These are phyloP conservation scores for Tetragnatha montana DNA, from an alignment of 2,888 invertebrate genomes.

Conservation along the genomic window DNA sequence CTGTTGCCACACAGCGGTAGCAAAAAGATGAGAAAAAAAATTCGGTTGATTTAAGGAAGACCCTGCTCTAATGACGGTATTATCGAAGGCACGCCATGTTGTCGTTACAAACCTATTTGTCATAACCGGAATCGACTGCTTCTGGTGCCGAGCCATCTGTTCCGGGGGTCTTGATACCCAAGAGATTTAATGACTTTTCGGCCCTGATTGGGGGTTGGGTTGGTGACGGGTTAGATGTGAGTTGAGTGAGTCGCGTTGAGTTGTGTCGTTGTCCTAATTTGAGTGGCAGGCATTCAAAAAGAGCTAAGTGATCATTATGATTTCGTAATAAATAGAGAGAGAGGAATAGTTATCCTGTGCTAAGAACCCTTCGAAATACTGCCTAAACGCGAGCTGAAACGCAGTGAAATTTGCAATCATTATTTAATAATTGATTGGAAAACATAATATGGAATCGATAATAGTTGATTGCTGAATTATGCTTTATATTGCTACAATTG, in stretches of 20 bases:
- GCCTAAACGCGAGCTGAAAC: too few species aligned
- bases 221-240: constrained; percentile 24
- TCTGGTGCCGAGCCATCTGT: constrained; percentile 36
- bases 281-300: neutral
- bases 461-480: too few species aligned
- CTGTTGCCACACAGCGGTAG: neutral
- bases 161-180: constrained; percentile 19
- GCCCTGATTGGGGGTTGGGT: constrained; percentile 39
- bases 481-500: too few species aligned
- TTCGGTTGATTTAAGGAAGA: neutral
- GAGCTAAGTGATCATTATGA: neutral
- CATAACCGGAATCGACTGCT: constrained; percentile 43
- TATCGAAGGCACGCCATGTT: constrained; percentile 53
- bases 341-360: too few species aligned
- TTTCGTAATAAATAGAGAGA: too few species aligned
- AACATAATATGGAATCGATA: too few species aligned
- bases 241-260: neutral
- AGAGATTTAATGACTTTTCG: constrained; percentile 46
- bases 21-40: constrained; percentile 16
- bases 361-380: too few species aligned
- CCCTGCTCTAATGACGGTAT: constrained; percentile 48
- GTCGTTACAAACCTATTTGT: constrained; percentile 62
- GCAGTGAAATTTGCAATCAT: too few species aligned
- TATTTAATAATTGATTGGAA: too few species aligned
- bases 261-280: neutral